Evolutionary conservation across 2,113 vertebrate genomes (phyloP).

Genomic region (Colistium nudipinnis): DNA sequence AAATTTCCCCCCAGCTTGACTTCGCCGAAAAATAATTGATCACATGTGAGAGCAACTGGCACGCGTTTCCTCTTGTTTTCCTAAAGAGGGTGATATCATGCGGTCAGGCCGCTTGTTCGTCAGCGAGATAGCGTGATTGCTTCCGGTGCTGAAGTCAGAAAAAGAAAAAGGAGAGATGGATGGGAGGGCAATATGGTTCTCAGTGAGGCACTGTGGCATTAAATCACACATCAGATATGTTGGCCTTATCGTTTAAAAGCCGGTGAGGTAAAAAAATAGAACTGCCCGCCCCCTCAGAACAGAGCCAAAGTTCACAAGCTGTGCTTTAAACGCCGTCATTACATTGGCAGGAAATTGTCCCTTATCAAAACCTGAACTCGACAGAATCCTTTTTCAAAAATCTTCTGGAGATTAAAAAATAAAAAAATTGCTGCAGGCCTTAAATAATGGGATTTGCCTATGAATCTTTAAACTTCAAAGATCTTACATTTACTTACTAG

Average conservation of each 20-base stretch:
- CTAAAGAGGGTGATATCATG: constrained; percentile 80
- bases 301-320: constrained; percentile 35
- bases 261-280: constrained; percentile 1
- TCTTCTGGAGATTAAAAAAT: constrained; percentile 21
- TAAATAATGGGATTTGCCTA: neutral
- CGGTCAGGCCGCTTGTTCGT: constrained; percentile 70
- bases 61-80: constrained; percentile 80
- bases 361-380: constrained; percentile 51
- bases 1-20: constrained; percentile 63
- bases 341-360: constrained; percentile 66
- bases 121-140: constrained; percentile 79
- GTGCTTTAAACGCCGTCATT: constrained; percentile 46
- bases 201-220: constrained; percentile 62
- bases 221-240: constrained; percentile 70
- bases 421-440: constrained; percentile 17
- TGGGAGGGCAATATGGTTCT: constrained; percentile 55
- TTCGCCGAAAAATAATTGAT: constrained; percentile 83
- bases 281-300: neutral
- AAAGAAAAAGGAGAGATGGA: constrained; percentile 45
- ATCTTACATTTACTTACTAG: neutral
- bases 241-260: constrained; percentile 57
- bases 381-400: constrained; percentile 10
- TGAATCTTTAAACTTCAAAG: neutral
- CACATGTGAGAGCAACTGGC: constrained; percentile 81
- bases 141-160: constrained; percentile 67